Base-by-base conservation (phyloP, 2,113 vertebrate species). In the Brachyhypopomus gauderio region DNA sequence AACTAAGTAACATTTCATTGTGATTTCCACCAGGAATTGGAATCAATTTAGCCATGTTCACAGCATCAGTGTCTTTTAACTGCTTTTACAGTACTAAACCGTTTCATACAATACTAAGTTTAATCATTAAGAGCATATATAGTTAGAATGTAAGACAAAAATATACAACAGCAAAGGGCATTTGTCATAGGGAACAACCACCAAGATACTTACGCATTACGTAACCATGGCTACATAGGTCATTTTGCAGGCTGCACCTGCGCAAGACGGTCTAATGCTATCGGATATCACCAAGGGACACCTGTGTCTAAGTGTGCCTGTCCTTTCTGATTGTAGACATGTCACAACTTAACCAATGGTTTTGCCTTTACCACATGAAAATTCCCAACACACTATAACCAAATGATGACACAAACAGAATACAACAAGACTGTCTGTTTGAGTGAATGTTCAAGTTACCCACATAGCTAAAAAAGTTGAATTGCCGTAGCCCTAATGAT, bases 241-340 rank as follows among this genome's bases (percentile, higher is more conserved):
- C 8, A 27, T n/a, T 30, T 19, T 67, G 30, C 25, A 62, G 36
- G 23, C 9, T 79, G 55, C 62, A 48, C n/a, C 56, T 70, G 25
- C 3, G 14, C 66, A 19, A 70, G 19, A 59, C 5, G 19, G 41
- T 62, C 55, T 8, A 5, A 20, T 59, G 77, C 8, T 52, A 78
- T 85, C 75, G 36, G 70, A 62, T 75, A 45, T 69, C 62, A 66
- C 19, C 55, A 55, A 81, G 36, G 63, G 70, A 69, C 36, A 30
- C 36, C 63, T 17, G 75, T 41, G 48, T 22, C 41, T 58, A 5
- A 74, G 60, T 38, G 69, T 74, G 23, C n/a, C 16, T 52, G 60
- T 64, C 77, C 36, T 64, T 59, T 58, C 14, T 27, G 55, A 1
- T 72, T 48, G 7, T 71, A 63, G 34, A 16, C 34, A 14, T 17